Evolutionary conservation across 92 coral and sea anemone species (phyloP).

Genomic region (Paramuricea clavata): DNA sequence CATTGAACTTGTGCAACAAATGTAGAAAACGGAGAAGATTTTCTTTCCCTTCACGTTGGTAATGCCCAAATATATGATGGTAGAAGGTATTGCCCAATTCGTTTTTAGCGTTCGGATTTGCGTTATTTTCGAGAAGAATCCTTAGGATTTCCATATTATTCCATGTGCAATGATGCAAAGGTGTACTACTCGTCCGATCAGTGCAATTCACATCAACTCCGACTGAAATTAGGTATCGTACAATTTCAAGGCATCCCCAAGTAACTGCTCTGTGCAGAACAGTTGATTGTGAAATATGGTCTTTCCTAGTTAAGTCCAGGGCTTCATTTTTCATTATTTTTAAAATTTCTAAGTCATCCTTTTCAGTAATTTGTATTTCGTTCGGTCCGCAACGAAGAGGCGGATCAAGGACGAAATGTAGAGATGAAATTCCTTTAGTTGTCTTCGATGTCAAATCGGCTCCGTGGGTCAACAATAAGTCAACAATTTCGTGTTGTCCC

Average conservation of each 20-base stretch:
- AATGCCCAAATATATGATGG: not conserved
- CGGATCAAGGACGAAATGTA: not conserved
- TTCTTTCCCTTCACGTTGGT: not conserved
- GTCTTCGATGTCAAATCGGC: not conserved
- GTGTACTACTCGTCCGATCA: not conserved
- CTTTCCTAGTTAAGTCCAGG: not conserved
- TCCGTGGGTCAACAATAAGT: not conserved
- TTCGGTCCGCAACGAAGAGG: not conserved
- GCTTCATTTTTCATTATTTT: not conserved
- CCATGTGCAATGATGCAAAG: not conserved
- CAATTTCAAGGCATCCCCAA: not conserved
- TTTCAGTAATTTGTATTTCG: not conserved
- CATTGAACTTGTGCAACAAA: not conserved
- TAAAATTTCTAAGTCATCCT: not conserved
- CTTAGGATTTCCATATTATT: not conserved
- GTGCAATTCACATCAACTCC: not conserved
- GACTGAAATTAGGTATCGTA: not conserved
- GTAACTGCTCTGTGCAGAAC: not conserved
- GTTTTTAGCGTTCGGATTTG: not conserved
- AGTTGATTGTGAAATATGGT: not conserved
- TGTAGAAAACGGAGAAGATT: not conserved
- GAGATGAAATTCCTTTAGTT: not conserved
- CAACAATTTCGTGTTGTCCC: not conserved
- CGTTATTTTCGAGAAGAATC: not conserved
- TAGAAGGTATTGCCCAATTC: not conserved